Evolutionary conservation across 2,113 vertebrate genomes (phyloP), one percentile per base, ranked within the genome.

Genomic region (Varanus salvator): DNA sequence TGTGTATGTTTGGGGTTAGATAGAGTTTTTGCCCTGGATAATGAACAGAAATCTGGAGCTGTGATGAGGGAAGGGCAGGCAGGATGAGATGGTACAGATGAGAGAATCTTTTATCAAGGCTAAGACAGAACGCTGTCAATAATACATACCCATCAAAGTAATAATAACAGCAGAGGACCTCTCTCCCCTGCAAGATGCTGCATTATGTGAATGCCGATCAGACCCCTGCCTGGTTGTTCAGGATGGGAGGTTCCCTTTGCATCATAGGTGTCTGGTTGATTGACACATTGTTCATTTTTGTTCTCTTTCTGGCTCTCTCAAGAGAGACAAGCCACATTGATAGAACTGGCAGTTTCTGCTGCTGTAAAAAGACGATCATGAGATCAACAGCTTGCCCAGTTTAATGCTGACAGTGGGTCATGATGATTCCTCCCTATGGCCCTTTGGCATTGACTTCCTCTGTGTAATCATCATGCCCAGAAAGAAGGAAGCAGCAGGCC

Each of bases 101-200:
- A 85, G 94, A 96, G 93, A 11, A 12, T 69, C 19, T 38, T 91
- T 88, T 92, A 91, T 91, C 91, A 93, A 92, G 85, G 87, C 72
- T 90, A 87, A 87, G 86, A 14, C 77, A 94, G 93, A 96, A 92
- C 1, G 6, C 89, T 95, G 87, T 96, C 93, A 95, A 88, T 92
- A 95, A 90, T 89, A 94, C 89, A 89, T 64, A 1, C 88, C 57
- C 34, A 93, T 90, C 91, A 87, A 15, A 48, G 38, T 29, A 95
- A 93, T 92, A 94, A 95, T 92, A 87, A 92, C 92, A 94, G 91
- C 89, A 94, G 93, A 95, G 93, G 93, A 93, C 94, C 92, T 93
- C 87, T 94, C 92, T 93, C 94, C 80, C 92, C 84, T 86, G 91
- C 64, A 92, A 90, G 91, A 92, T 94, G 89, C 87, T 93, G 82